Evolutionary conservation across 2,888 invertebrate species (phyloP), one percentile per base, ranked within the genome.

Genomic region (Agonopterix subpropinquella): DNA sequence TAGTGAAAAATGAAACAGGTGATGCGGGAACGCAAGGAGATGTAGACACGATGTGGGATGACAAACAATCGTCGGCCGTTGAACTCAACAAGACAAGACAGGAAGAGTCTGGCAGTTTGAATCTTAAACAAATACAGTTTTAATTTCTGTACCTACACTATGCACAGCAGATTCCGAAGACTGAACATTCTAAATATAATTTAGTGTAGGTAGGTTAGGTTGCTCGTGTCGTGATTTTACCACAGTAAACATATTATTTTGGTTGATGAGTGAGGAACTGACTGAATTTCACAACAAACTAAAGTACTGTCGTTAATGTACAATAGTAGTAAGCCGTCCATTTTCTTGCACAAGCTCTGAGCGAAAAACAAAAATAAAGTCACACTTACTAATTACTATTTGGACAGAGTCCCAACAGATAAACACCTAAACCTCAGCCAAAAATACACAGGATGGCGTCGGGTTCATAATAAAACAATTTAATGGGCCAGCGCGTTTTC

Each of bases 381-480:
- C 69, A 74, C 76, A 73, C 77, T 74, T 72, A 78, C 84, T 87
- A 88, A 88, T 88, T 87, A 85, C 81, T 75, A 72, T 73, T 87
- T 88, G 87, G 87, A 85, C 84, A 70, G 73, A 77, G 77, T 84
- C 87, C 87, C 87, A 86, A 80, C 77, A 85, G 86, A 86, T 88
- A 85, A 87, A 87, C 84, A 85, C 82, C 86, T 79, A 85, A 85
- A 81, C 84, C 77, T 72, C 84, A 76, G 84, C 87, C 85, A 85
- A 88, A 88, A 88, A 88, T 87, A 88, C 80, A 82, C 79, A 80
- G 84, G 80, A 87, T 85, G 87, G 87, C 87, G 87, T 79, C 86
- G 81, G 73, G 84, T 87, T 83, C 86, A 86, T 87, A 88, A 87
- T 88, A 88, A 87, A 88, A 87, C 87, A 85, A 87, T 88, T 87